Percentiles rank a stretch among this genome's conserved stretches.
Conservation (phyloP, 1,140 invertebrate genomes). For the Teleogryllus occipitalis region DNA sequence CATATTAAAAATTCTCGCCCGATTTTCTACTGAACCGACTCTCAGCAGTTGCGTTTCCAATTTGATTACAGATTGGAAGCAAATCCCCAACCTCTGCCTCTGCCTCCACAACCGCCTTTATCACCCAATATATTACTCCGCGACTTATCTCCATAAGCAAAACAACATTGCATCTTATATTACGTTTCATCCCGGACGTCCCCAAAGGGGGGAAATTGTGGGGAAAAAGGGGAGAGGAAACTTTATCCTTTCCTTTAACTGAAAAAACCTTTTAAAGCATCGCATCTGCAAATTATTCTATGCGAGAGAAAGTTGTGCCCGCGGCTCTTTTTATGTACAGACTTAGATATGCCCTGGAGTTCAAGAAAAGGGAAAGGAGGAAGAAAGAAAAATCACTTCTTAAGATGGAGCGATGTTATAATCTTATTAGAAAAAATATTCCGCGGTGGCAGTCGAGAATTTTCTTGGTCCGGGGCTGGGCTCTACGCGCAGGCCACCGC, state of each 20-base stretch:
- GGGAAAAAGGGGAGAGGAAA: not conserved
- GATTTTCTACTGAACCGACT: no score
- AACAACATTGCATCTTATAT: not conserved
- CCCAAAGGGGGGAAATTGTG: not conserved
- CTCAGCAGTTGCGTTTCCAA: no score
- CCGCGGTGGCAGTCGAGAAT: not conserved
- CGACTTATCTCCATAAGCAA: not conserved
- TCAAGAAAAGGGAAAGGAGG: not conserved
- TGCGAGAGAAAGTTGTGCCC: not conserved
- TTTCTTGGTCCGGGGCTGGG: not conserved
- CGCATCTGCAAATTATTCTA: not conserved
- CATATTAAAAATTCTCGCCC: no score
- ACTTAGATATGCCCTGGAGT: not conserved
- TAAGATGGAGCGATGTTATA: not conserved
- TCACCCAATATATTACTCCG: not conserved
- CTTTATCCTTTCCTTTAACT: slow-evolving; percentile 1
- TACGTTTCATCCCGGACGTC: not conserved
- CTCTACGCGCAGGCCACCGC: no score
- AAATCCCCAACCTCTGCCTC: no score
- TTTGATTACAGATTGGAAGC: no score
- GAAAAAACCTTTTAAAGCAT: not conserved
- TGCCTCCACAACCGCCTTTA: no score
- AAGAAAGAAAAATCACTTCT: slow-evolving; percentile 5
- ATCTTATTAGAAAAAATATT: not conserved
- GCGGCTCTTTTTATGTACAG: not conserved